phyloP scores from a whole-genome alignment of 1,140 invertebrate genomes.

The Centruroides vittatus region DNA sequence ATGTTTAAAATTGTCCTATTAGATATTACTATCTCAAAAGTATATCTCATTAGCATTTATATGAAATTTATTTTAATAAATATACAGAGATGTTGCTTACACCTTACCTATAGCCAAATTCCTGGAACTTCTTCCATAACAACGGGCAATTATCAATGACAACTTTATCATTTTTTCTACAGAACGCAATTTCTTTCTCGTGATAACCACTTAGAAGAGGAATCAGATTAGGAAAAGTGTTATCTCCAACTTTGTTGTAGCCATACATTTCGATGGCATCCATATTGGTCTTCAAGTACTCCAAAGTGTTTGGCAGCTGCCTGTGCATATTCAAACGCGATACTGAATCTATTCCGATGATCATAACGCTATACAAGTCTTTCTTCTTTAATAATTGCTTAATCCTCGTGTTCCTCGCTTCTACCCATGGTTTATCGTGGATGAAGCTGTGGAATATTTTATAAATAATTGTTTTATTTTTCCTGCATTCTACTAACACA shows the following conservation, averaged over 20 bases:
- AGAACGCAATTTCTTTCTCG: conserved; percentile 9
- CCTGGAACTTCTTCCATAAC: conserved; percentile 9
- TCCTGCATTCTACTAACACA: conserved; percentile 2
- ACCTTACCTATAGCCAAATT: conserved; percentile 4
- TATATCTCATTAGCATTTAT: too few species aligned
- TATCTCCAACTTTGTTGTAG: conserved; percentile 32
- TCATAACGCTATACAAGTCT: conserved; percentile 25
- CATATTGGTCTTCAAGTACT: conserved; percentile 29
- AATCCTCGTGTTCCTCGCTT: conserved; percentile 1
- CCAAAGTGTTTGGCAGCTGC: conserved; percentile 36
- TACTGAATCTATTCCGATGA: conserved; percentile 41
- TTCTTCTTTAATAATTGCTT: neutral
- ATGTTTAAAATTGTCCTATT: too few species aligned
- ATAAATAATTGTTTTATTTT: conserved; percentile 1
- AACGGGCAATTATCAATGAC: conserved; percentile 12
- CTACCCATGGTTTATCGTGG: conserved; percentile 7
- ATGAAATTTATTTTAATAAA: too few species aligned
- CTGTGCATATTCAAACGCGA: conserved; percentile 41
- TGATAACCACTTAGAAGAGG: conserved; percentile 26
- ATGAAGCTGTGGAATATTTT: conserved; percentile 12
- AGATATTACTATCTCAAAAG: too few species aligned
- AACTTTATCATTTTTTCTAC: neutral
- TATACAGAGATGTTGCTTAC: too few species aligned
- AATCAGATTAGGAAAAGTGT: conserved; percentile 33
- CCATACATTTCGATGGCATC: conserved; percentile 29